Conservation (phyloP, 2,888 invertebrate genomes). For the Heliconius cydno region DNA sequence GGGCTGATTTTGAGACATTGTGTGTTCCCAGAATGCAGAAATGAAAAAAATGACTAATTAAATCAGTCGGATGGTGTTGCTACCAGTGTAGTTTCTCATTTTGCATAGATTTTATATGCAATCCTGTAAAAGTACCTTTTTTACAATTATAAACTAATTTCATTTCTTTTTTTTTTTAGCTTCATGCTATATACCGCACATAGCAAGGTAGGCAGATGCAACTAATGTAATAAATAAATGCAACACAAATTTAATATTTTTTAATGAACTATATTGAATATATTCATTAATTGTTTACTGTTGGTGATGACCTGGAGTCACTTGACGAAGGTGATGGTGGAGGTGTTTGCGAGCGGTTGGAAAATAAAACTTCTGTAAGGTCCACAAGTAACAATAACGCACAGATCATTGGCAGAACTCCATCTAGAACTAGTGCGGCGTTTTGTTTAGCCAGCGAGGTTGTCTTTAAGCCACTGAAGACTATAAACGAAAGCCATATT, state of each 20-base stretch:
- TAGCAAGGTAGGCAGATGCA: background rate
- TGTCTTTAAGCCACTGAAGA: conserved; percentile 57
- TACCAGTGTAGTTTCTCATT: background rate
- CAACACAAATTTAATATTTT: background rate
- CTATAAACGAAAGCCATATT: conserved; percentile 55
- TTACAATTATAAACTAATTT: no score
- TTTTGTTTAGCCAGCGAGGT: conserved; percentile 42
- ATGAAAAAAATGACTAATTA: background rate
- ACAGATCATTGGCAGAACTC: conserved; percentile 65
- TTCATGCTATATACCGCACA: background rate
- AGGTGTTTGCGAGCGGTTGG: conserved; percentile 51
- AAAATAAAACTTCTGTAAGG: conserved; percentile 60
- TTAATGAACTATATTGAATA: background rate
- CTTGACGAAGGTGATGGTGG: conserved; percentile 46
- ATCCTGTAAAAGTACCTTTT: no score
- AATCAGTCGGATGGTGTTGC: background rate
- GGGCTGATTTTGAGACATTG: background rate
- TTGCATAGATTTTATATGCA: no score
- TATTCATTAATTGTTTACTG: conserved; percentile 26
- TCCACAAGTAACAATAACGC: conserved; percentile 63
- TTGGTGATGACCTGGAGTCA: conserved; percentile 35
- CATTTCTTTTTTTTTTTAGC: no score
- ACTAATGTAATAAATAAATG: background rate
- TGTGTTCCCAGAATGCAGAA: background rate
- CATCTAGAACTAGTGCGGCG: conserved; percentile 61